Base-by-base conservation (phyloP, 2,113 vertebrate species). In the Muscicapa adusta region DNA sequence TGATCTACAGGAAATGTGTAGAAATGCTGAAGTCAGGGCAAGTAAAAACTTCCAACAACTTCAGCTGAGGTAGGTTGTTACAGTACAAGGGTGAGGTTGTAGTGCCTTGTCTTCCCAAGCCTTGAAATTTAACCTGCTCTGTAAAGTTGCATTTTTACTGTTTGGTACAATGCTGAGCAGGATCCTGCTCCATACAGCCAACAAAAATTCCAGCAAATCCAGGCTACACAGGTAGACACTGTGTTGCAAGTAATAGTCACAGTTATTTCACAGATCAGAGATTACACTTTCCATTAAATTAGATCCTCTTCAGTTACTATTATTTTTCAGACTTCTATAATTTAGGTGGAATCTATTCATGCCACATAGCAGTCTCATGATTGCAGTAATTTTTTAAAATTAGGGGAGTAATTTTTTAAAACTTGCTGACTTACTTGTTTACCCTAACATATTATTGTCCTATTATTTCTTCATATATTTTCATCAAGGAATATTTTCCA, bases 401-500 rank as follows among this genome's bases (percentile, higher is more conserved):
- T 65, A 60, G 1, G 20, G 14, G 9, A 42, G 4, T 31, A 5
- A 14, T 24, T 42, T 84, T 67, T 57, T 16, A 3, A 81, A 89
- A 50, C 16, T 66, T 87, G 6, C 23, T 66, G 19, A 63, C 8
- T 72, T 48, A 65, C 7, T 67, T 88, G 11, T 71, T 86, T 67
- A 43, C 9, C 4, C 5, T 71, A 34, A 23, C 5, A 8, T 47
- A 62, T 19, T 73, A 17, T 51, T 51, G 10, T 29, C 12, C 7
- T 71, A n/a, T 63, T 85, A 74, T 53, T 87, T 85, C 50, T 85
- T 85, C 10, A 48, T 16, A 3, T 50, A 79, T 79, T 91, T 91
- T 85, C 36, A 76, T 38, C 20, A 85, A 43, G 23, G 12, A 77
- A 45, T 63, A 25, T 78, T 93, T 91, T 85, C 9, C 10, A 4